These are phyloP conservation scores for Clarias gariepinus DNA, from an alignment of 2,113 vertebrate species.

Conservation along the genomic window DNA sequence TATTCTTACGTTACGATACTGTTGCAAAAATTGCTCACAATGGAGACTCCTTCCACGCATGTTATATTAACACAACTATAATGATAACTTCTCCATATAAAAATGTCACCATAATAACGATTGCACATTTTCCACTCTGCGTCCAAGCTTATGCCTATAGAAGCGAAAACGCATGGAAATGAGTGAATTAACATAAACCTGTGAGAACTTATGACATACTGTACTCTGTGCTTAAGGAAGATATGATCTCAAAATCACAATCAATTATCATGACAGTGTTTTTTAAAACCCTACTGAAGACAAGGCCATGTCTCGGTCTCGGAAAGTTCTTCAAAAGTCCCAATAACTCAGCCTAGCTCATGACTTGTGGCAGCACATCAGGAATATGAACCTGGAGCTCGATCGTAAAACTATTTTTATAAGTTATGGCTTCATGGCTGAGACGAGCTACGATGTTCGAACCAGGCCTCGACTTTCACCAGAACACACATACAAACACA, in stretches of 20 bases:
- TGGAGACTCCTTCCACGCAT: neutral
- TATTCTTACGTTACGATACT: too few relatives aligned
- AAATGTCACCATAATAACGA: neutral
- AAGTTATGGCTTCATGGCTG: constrained; percentile 52
- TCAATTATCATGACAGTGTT: neutral
- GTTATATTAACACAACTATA: neutral
- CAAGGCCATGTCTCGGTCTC: neutral
- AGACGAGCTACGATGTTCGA: neutral
- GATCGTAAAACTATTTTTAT: constrained; percentile 74
- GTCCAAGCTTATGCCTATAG: neutral
- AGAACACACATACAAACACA: neutral
- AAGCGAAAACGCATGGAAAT: neutral
- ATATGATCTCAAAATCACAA: neutral
- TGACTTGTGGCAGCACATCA: constrained; percentile 68
- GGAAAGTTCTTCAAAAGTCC: constrained; percentile 21
- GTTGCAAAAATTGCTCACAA: neutral
- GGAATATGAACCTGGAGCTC: constrained; percentile 62
- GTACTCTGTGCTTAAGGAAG: neutral
- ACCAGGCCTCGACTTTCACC: constrained; percentile 8
- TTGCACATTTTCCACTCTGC: neutral
- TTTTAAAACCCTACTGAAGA: neutral
- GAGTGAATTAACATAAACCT: neutral
- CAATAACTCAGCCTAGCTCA: constrained; percentile 58
- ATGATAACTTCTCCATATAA: neutral
- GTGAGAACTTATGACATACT: neutral